Base-by-base conservation (phyloP, 2,888 invertebrate genomes). In the Melinopterus prodromus region DNA sequence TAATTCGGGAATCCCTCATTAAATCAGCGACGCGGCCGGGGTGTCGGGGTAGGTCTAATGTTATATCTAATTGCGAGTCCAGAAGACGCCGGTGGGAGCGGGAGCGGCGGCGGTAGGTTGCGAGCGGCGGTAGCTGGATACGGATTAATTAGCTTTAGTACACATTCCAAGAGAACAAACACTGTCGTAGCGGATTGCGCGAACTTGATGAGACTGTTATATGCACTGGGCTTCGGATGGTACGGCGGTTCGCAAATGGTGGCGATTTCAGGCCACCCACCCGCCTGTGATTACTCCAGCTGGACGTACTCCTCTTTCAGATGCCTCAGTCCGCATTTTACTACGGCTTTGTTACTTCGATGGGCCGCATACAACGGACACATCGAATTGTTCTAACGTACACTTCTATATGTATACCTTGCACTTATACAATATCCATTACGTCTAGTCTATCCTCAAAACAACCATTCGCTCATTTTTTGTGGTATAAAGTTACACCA, bases 1-100 rank as follows among this genome's bases (percentile, higher is more conserved):
- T 84, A 84, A 85, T 85, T 84, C 84, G 84, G 81, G 80, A 83
- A 83, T 83, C 84, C 84, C 84, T 85, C 84, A 85, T 85, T 85
- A 86, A 86, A 85, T 85, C 84, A 84, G 84, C 83, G 84, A 83
- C 83, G 74, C 15, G 35, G 85, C 83, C 82, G 81, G 83, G 84
- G 82, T 77, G 80, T 77, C 71, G 77, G 74, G 71, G 75, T 84
- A 84, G 83, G 53, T 85, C 83, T 84, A 84, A 84, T 84, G 84
- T 84, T 84, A 82, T 84, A 84, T 85, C 85, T 85, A 85, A 86
- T 85, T 84, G 84, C 83, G 82, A 81, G 80, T 79, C 82, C 81
- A 82, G 81, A 83, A 81, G 79, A 79, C 79, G 80, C 77, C 75
- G 77, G 78, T 76, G 78, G 77, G 74, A 26, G 35, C 69, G 76